Evolutionary conservation across 1,140 invertebrate genomes (phyloP).

Genomic region (Ceratina australensis): DNA sequence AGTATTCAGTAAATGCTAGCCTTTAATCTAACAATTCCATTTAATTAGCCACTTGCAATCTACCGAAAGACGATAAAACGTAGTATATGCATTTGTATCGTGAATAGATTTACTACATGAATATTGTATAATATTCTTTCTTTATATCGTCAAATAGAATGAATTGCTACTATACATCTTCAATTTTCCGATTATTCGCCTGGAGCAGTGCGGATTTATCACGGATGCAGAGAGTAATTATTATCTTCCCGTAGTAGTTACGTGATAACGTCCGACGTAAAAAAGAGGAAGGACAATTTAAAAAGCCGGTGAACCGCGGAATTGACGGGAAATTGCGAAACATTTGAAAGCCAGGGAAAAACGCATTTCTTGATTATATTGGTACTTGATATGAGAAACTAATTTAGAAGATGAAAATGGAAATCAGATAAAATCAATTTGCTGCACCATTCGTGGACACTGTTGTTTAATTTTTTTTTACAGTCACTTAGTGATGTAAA

Average conservation of each 20-base stretch:
- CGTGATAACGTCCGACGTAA: not conserved
- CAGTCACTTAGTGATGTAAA: too few relatives aligned
- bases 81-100: too few relatives aligned
- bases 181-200: not conserved
- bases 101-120: too few relatives aligned
- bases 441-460: too few relatives aligned
- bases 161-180: too few relatives aligned
- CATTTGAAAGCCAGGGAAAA: slow-evolving; percentile 17
- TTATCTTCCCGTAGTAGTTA: slow-evolving; percentile 13
- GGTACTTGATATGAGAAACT: slow-evolving; percentile 3
- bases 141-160: too few relatives aligned
- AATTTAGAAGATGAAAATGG: not conserved
- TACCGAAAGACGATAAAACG: too few relatives aligned
- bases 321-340: slow-evolving; percentile 54
- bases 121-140: too few relatives aligned
- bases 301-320: slow-evolving; percentile 44
- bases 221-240: not conserved
- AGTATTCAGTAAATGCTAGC: too few relatives aligned
- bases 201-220: slow-evolving; percentile 1
- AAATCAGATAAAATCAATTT: not conserved
- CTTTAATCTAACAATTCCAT: not conserved
- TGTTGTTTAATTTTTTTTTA: too few relatives aligned
- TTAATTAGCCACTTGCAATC: too few relatives aligned
- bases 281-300: slow-evolving; percentile 28
- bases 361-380: not conserved